phyloP scores from a whole-genome alignment of 2,888 invertebrate genomes.

The Cartodere bifasciata region DNA sequence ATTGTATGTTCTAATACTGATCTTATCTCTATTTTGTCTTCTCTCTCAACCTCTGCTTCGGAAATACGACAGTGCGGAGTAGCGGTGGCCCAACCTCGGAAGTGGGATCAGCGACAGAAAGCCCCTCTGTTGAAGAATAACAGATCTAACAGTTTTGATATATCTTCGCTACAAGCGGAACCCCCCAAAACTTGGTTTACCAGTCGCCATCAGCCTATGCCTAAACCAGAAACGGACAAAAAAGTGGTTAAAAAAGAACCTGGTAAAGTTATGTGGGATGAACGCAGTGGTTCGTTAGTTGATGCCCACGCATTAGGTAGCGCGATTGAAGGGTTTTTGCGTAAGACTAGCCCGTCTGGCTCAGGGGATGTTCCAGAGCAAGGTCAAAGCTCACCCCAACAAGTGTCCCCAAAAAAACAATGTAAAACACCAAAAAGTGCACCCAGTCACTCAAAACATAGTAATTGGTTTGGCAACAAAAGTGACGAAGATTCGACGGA shows the following conservation, averaged over 20 bases:
- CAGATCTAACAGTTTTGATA: slow-evolving; percentile 76
- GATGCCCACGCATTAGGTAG: slow-evolving; percentile 71
- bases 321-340: slow-evolving; percentile 72
- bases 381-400: slow-evolving; percentile 10
- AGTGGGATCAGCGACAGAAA: slow-evolving; percentile 42
- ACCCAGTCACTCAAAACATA: slow-evolving; percentile 17
- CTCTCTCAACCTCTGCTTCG: slow-evolving; percentile 67
- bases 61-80: slow-evolving; percentile 43
- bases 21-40: slow-evolving; percentile 64
- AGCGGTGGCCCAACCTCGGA: slow-evolving; percentile 21
- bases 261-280: slow-evolving; percentile 58
- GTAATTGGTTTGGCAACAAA: slow-evolving; percentile 48
- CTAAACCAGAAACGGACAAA: slow-evolving; percentile 13
- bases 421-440: slow-evolving; percentile 18
- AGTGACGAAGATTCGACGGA: slow-evolving; percentile 54
- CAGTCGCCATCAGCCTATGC: slow-evolving; percentile 59
- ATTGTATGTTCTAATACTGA: slow-evolving; percentile 74
- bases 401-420: slow-evolving; percentile 19
- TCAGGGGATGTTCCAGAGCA: slow-evolving; percentile 10
- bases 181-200: slow-evolving; percentile 61
- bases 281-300: slow-evolving; percentile 61
- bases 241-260: slow-evolving; percentile 25
- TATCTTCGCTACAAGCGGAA: slow-evolving; percentile 46
- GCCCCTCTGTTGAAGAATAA: slow-evolving; percentile 50
- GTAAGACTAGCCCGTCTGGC: slow-evolving; percentile 43